Evolutionary conservation across 35 echinoderm and acorn worm genomes (phyloP), one percentile per base, ranked within the genome.

Genomic region (Lytechinus pictus): DNA sequence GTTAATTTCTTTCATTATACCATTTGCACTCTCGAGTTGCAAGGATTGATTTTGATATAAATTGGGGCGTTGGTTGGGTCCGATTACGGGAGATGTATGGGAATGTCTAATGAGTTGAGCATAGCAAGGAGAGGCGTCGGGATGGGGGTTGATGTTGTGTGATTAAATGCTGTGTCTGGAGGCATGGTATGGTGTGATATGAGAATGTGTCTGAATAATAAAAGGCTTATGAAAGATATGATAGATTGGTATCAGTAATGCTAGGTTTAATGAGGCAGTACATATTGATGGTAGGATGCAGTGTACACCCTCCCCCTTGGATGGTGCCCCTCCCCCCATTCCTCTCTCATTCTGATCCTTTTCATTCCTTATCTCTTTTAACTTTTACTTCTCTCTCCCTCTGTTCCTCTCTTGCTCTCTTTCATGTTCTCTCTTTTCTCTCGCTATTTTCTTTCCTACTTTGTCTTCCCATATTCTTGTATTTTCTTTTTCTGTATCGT

Each of bases 41-140:
- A 79, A 79, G 66, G 66, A 79, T 79, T 79, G 66, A 79, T 79
- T 79, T 79, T 24, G 66, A 79, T 79, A 79, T 79, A 79, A 79
- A 79, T 79, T 79, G 66, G 66, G 66, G 66, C 66, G 66, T 79
- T 79, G 66, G 66, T 79, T n/a, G 66, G 66, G 66, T 79, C 66
- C 66, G 66, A 79, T 79, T 79, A 79, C 66, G 66, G n/a, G 66
- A 24, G 66, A 79, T 79, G 66, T 79, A 24, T 7, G n/a, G 66
- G 66, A 79, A 79, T 79, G 66, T 24, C 21, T 79, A 79, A 79
- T 24, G 66, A 79, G 66, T 24, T 79, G 56, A 79, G 66, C 66
- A 24, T 19, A 24, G 66, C 21, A 58, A 79, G 66, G 66, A n/a
- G 66, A 79, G 66, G 66, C 66, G 66, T 79, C 66, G 14, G 66